These are phyloP conservation scores for Formica aserva DNA, from an alignment of 2,888 invertebrate genomes.

Conservation along the genomic window DNA sequence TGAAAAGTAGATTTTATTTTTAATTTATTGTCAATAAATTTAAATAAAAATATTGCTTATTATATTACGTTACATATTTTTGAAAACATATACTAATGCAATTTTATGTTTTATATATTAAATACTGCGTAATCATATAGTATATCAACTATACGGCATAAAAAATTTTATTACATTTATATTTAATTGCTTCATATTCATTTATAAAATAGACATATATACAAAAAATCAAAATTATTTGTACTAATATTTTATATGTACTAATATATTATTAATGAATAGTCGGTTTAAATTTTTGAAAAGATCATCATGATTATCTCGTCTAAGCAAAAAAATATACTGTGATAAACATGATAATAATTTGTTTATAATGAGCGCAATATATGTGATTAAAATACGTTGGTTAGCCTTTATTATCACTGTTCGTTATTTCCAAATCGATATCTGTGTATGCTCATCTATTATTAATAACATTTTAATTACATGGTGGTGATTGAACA, in stretches of 20 bases:
- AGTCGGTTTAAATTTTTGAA: background rate
- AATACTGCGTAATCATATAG: background rate
- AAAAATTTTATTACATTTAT: background rate
- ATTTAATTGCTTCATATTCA: background rate
- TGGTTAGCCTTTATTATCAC: background rate
- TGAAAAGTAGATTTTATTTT: background rate
- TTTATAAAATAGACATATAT: background rate
- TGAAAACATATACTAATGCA: background rate
- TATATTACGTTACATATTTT: background rate
- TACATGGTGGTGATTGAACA: background rate
- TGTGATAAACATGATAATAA: background rate
- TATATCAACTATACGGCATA: too few species aligned
- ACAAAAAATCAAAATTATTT: background rate
- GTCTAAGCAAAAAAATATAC: background rate
- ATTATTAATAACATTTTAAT: slow-evolving; percentile 36
- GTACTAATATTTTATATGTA: background rate
- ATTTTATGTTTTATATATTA: background rate
- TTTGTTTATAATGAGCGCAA: background rate
- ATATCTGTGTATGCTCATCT: background rate
- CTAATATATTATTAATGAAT: slow-evolving; percentile 10
- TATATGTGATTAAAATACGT: slow-evolving; percentile 27
- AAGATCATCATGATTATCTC: background rate
- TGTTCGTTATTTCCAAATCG: background rate
- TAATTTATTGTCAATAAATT: background rate
- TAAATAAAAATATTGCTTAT: background rate